phyloP scores from a whole-genome alignment of 2,888 invertebrate genomes.

The Saturnia japonica region DNA sequence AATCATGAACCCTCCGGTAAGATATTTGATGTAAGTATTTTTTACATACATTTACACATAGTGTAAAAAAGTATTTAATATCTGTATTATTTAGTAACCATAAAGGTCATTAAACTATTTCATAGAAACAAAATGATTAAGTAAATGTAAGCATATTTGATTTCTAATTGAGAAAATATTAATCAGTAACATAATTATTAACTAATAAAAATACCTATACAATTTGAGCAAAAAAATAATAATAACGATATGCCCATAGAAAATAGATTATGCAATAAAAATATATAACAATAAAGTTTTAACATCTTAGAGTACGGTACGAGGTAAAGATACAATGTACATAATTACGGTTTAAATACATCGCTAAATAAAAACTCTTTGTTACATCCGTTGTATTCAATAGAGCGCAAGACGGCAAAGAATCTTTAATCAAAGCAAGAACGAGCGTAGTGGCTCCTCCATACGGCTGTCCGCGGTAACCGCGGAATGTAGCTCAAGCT shows the following conservation, averaged over 20 bases:
- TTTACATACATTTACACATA: background rate
- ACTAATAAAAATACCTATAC: background rate
- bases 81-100: background rate
- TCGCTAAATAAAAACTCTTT: slow-evolving; percentile 12
- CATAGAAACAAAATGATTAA: background rate
- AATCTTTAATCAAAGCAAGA: slow-evolving; percentile 2
- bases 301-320: background rate
- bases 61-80: background rate
- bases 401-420: slow-evolving; percentile 7
- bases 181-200: background rate
- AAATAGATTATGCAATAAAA: background rate
- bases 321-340: slow-evolving; percentile 10
- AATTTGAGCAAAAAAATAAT: background rate
- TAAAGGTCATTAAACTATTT: background rate
- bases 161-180: too few relatives aligned
- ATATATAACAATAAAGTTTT: background rate
- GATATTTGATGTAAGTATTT: background rate
- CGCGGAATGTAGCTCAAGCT: slow-evolving; percentile 79
- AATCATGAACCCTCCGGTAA: background rate
- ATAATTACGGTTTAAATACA: slow-evolving; percentile 5
- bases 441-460: slow-evolving; percentile 56
- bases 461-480: slow-evolving; percentile 58
- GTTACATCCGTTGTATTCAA: slow-evolving; percentile 11
- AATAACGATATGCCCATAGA: background rate
- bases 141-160: too few relatives aligned